A percentile compares a stretch with the other conserved stretches of the same genome.
These are phyloP conservation scores for Ochropacha duplaris DNA, from an alignment of 2,888 invertebrate genomes.

Conservation along the genomic window DNA sequence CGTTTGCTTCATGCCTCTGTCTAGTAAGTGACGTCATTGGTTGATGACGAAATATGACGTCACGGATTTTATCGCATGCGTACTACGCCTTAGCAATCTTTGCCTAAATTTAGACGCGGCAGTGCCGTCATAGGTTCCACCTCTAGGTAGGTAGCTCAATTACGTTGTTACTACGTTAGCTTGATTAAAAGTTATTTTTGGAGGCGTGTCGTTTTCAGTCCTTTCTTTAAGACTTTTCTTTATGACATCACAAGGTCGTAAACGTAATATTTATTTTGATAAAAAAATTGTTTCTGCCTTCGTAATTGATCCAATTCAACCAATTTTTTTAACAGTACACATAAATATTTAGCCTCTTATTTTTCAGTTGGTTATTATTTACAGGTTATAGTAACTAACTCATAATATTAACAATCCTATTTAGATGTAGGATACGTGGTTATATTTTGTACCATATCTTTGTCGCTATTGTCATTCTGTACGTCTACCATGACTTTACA, in stretches of 20 bases:
- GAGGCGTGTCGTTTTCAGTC: background rate
- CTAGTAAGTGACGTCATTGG: constrained; percentile 52
- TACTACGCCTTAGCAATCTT: constrained; percentile 12
- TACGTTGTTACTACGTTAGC: constrained; percentile 14
- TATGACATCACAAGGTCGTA: too few relatives aligned
- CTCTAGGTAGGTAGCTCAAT: constrained; percentile 15
- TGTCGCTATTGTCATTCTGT: too few relatives aligned
- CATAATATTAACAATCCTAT: too few relatives aligned
- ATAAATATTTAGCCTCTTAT: too few relatives aligned
- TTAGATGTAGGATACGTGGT: too few relatives aligned
- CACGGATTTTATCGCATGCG: constrained; percentile 62
- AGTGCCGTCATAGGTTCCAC: constrained; percentile 29
- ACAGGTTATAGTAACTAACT: too few relatives aligned
- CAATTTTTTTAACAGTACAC: too few relatives aligned
- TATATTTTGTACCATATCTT: too few relatives aligned
- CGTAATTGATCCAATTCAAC: too few relatives aligned
- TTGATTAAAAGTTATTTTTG: constrained; percentile 8
- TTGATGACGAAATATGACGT: constrained; percentile 59
- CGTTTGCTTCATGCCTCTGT: constrained; percentile 43
- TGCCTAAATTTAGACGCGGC: constrained; percentile 43
- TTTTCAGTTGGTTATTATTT: too few relatives aligned
- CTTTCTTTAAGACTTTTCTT: background rate
- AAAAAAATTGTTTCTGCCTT: too few relatives aligned
- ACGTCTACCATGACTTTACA: too few relatives aligned
- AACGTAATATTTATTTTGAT: background rate